Evolutionary conservation across 2,113 vertebrate genomes (phyloP).

Genomic region (western clawed frog (Xenopus tropicalis)): DNA sequence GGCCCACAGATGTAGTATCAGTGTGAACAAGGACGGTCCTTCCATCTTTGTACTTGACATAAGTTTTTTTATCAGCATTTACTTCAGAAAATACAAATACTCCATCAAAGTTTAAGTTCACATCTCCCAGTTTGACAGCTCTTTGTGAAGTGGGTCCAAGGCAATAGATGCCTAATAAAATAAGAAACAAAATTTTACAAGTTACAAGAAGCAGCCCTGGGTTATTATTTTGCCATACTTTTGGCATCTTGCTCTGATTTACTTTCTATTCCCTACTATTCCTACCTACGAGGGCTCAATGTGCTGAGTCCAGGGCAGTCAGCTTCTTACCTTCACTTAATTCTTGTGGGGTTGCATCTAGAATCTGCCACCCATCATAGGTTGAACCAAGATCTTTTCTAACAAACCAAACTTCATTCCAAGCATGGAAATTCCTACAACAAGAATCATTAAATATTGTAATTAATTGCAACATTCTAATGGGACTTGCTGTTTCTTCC

Average conservation of each 20-base stretch:
- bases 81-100: conserved; percentile 69
- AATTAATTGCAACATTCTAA: not conserved
- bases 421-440: conserved; percentile 92
- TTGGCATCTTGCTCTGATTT: no score
- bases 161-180: conserved; percentile 67
- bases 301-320: not conserved
- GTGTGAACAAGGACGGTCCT: conserved; percentile 47
- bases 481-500: not conserved
- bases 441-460: not conserved
- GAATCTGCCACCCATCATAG: conserved; percentile 85
- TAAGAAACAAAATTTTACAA: not conserved
- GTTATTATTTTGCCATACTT: no score
- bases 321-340: conserved; percentile 75
- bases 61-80: conserved; percentile 66
- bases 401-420: conserved; percentile 89
- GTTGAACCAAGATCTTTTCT: conserved; percentile 73
- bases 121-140: conserved; percentile 63
- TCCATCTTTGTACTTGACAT: conserved; percentile 45
- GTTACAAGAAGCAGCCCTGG: no score
- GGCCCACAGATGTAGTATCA: conserved; percentile 53
- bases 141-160: conserved; percentile 66
- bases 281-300: not conserved
- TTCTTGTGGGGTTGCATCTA: conserved; percentile 93
- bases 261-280: not conserved
- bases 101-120: conserved; percentile 60